These are phyloP conservation scores for Ellobium chinense DNA, from an alignment of 2,888 invertebrate species.

Conservation along the genomic window DNA sequence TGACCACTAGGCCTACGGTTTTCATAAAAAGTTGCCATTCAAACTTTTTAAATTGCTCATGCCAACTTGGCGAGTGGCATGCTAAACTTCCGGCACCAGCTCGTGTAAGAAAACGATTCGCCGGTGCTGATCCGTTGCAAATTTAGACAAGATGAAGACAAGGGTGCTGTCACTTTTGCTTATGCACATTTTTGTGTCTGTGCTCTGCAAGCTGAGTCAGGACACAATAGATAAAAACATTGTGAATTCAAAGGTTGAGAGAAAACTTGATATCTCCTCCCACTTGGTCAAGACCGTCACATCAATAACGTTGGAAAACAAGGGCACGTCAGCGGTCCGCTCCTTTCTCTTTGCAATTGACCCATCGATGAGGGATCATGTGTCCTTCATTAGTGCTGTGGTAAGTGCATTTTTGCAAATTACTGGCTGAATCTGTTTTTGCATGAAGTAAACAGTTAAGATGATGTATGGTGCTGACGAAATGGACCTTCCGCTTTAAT, in stretches of 20 bases:
- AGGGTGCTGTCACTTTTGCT: not conserved
- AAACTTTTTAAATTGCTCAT: not conserved
- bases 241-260: conserved; percentile 86
- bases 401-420: conserved; percentile 78
- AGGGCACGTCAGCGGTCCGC: conserved; percentile 86
- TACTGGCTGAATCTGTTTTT: too few relatives aligned
- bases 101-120: conserved; percentile 52
- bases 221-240: conserved; percentile 71
- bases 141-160: conserved; percentile 24
- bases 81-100: conserved; percentile 25
- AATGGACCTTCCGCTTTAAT: not conserved
- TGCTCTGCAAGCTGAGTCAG: conserved; percentile 60
- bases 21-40: not conserved
- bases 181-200: conserved; percentile 24
- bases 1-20: too few relatives aligned
- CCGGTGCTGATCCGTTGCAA: conserved; percentile 13
- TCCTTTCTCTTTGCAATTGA: conserved; percentile 87
- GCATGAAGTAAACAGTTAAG: too few relatives aligned
- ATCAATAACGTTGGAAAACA: conserved; percentile 91
- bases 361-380: conserved; percentile 83
- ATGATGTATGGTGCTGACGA: not conserved
- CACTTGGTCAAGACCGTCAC: conserved; percentile 92
- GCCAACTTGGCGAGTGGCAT: conserved; percentile 32
- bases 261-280: conserved; percentile 91
- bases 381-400: conserved; percentile 87